Conservation (phyloP, 2,888 invertebrate genomes). For the Diachrysia chrysitis region DNA sequence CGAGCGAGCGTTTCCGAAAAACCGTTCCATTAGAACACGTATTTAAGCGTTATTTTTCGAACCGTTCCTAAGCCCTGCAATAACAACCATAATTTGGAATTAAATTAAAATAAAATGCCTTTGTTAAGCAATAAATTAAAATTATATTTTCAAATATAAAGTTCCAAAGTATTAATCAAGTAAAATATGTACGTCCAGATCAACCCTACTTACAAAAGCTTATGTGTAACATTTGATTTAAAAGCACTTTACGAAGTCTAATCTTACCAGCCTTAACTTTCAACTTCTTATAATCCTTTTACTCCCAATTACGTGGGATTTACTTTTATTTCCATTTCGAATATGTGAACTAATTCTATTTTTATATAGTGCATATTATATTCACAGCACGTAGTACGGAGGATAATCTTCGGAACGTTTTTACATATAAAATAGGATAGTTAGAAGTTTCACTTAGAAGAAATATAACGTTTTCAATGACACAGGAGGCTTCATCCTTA, state of each 20-base stretch:
- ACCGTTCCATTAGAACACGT: too few relatives aligned
- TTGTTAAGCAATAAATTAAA: too few relatives aligned
- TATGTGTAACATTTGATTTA: not conserved
- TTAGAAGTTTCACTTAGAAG: slow-evolving; percentile 33
- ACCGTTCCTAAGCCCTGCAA: too few relatives aligned
- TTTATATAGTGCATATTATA: slow-evolving; percentile 25
- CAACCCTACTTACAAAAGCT: not conserved
- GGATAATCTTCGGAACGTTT: slow-evolving; percentile 46
- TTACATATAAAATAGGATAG: not conserved
- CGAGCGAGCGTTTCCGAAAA: too few relatives aligned
- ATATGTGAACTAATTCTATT: slow-evolving; percentile 29
- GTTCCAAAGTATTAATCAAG: not conserved
- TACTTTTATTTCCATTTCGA: slow-evolving; percentile 16
- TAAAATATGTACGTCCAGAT: slow-evolving; percentile 1
- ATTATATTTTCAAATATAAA: not conserved
- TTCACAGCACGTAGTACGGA: slow-evolving; percentile 41
- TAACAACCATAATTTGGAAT: not conserved
- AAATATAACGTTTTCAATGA: too few relatives aligned
- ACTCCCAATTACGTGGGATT: not conserved
- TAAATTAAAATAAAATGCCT: too few relatives aligned
- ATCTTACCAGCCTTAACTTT: not conserved
- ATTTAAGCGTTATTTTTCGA: too few relatives aligned
- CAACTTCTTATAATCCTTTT: not conserved
- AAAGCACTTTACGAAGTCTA: not conserved
- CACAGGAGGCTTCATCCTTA: too few relatives aligned